These are phyloP conservation scores for Pherbina coryleti DNA, from an alignment of 2,888 invertebrate genomes.

Conservation along the genomic window DNA sequence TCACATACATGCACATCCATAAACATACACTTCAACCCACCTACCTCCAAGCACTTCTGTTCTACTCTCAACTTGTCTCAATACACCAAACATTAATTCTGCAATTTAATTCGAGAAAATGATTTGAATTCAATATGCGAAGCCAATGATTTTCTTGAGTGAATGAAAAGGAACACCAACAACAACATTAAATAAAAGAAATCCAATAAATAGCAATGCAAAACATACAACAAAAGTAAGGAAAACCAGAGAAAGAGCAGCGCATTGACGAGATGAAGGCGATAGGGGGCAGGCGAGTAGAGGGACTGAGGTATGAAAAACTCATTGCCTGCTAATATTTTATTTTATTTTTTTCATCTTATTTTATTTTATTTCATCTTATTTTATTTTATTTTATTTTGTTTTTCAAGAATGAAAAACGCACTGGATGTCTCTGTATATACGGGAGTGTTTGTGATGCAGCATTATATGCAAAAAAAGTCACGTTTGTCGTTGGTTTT, in stretches of 20 bases:
- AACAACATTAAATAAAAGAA: background rate
- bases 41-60: background rate
- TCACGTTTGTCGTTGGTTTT: too few species aligned
- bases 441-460: too few species aligned
- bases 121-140: constrained; percentile 9
- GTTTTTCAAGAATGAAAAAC: too few species aligned
- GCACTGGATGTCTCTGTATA: too few species aligned
- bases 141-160: background rate
- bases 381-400: too few species aligned
- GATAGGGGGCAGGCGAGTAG: background rate
- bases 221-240: background rate
- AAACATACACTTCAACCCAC: too few species aligned
- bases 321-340: too few species aligned
- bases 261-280: background rate
- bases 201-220: background rate
- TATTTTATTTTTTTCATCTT: too few species aligned
- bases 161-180: background rate
- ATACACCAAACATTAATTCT: background rate
- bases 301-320: too few species aligned
- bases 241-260: background rate
- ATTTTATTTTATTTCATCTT: too few species aligned
- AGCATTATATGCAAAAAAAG: too few species aligned
- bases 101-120: background rate
- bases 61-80: background rate
- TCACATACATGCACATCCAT: too few species aligned